Base-by-base conservation (phyloP, 2,888 invertebrate genomes). In the Lissocephala sabroskyi region DNA sequence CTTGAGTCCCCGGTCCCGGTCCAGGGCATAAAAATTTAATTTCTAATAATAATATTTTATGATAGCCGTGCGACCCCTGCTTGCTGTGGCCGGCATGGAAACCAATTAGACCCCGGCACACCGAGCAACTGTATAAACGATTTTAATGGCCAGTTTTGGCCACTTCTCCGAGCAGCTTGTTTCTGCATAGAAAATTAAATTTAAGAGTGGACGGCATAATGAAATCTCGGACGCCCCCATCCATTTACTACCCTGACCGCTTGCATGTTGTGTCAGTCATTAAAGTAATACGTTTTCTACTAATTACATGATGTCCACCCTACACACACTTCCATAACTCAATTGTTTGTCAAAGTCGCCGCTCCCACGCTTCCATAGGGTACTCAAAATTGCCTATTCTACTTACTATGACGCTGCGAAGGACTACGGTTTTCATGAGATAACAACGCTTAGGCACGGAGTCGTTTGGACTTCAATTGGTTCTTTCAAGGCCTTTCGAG, bases 41-140 rank as follows among this genome's bases (percentile, higher is more conserved):
- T 65, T 65, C 63, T 65, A 62, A 59, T 62, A 65, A 65, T 65
- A 63, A 63, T 65, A 65, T 63, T 63, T 63, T 63, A 63, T 62
- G 62, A 41, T 48, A 42, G 45, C 32, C n/a, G 4, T 17, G 1
- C 39, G 19, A 32, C 5, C 32, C 32, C 3, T 4, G 32, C 28
- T 30, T 29, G 56, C 45, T 49, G 45, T 11, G 10, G 35, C 28
- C 41, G 13, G 13, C 14, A 23, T 19, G 17, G 42, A 60, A 60
- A 48, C 59, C 65, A 63, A 65, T 63, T 63, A 65, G 58, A 63
- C 60, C 26, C 3, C 4, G 23, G 13, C 55, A 42, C 17, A 11
- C 13, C 11, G 10, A 28, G 7, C 65, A 63, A 63, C 65, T 65
- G 66, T 66, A 63, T 63, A 63, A 65, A 65, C 62, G 65, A 62